Evolutionary conservation across 2,888 invertebrate species (phyloP).

Genomic region (Opisthograptis luteolata): DNA sequence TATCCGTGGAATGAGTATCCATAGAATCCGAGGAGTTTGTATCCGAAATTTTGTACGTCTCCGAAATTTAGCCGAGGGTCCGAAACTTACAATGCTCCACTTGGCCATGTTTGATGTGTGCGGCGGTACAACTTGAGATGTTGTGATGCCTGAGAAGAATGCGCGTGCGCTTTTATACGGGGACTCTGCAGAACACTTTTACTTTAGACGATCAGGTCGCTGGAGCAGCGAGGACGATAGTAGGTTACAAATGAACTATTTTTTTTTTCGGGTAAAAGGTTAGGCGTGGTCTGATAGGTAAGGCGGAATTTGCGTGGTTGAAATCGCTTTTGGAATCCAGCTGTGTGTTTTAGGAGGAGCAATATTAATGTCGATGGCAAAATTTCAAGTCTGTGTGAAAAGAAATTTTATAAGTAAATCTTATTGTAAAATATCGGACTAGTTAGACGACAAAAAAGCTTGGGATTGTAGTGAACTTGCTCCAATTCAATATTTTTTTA

Average conservation of each 20-base stretch:
- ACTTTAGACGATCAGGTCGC: slow-evolving; percentile 66
- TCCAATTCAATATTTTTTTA: too few species aligned
- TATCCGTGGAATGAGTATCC: too few species aligned
- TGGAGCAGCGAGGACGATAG: slow-evolving; percentile 67
- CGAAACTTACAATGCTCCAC: slow-evolving; percentile 75
- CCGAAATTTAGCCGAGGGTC: slow-evolving; percentile 44
- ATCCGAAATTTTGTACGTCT: not conserved
- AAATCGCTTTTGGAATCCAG: not conserved
- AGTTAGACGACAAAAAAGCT: too few species aligned
- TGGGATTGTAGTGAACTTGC: too few species aligned
- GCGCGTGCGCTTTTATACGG: slow-evolving; percentile 69
- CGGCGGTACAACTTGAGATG: slow-evolving; percentile 60
- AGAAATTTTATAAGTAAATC: too few species aligned
- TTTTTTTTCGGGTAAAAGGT: slow-evolving; percentile 47
- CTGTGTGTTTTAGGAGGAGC: not conserved
- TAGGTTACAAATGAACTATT: slow-evolving; percentile 66
- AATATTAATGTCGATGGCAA: too few species aligned
- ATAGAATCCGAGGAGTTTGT: too few species aligned
- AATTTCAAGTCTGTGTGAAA: too few species aligned
- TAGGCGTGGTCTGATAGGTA: slow-evolving; percentile 36
- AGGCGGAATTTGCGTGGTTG: slow-evolving; percentile 11
- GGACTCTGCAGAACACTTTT: slow-evolving; percentile 74
- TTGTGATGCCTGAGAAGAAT: slow-evolving; percentile 62
- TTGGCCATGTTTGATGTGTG: slow-evolving; percentile 72
- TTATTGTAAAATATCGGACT: too few species aligned